phyloP scores from a whole-genome alignment of 2,113 vertebrate genomes.

The Paradisaea rubra region DNA sequence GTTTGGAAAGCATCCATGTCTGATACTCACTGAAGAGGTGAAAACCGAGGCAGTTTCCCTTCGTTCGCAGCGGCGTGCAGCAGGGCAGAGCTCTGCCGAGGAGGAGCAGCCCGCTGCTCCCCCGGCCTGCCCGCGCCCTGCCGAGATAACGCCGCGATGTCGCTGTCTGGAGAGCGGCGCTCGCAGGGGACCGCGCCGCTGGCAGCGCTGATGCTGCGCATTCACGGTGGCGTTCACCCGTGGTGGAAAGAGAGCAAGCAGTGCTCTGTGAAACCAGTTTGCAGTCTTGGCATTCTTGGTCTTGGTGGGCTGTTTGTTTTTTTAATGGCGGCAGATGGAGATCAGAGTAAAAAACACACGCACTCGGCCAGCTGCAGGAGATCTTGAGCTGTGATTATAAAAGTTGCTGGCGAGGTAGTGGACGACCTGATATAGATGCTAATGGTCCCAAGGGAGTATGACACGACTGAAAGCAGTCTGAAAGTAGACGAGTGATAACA shows the following conservation, averaged over 20 bases:
- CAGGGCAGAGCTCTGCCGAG: constrained; percentile 7
- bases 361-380: neutral
- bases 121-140: neutral
- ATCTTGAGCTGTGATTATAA: neutral
- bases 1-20: constrained; percentile 83
- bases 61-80: neutral
- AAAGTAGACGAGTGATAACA: neutral
- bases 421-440: neutral
- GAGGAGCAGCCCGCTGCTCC: neutral
- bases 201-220: neutral
- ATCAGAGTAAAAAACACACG: neutral
- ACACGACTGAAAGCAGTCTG: neutral
- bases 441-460: neutral
- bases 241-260: rapidly evolving
- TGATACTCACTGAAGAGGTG: neutral
- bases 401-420: neutral
- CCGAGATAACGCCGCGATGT: constrained; percentile 7
- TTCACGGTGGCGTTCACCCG: rapidly evolving
- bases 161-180: neutral
- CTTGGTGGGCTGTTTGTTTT: neutral
- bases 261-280: neutral
- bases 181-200: neutral
- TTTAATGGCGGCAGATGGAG: neutral
- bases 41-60: neutral
- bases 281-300: neutral